Evolutionary conservation across 2,888 invertebrate genomes (phyloP), one percentile per base, ranked within the genome.

Genomic region (Epistrophe eligans): DNA sequence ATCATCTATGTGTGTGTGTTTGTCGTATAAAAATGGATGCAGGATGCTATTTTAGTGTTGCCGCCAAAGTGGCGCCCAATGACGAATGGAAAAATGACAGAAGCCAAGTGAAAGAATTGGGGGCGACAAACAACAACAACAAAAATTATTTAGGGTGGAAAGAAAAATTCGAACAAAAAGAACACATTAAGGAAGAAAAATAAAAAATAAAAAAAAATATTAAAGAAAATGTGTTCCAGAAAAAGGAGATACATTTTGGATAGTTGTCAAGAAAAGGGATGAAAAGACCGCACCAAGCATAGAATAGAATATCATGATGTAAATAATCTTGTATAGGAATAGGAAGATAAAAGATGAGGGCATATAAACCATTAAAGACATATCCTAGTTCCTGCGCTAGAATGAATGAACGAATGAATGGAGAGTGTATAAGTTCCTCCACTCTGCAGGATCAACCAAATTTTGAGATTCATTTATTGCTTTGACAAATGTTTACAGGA

Each of bases 11-110:
- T 52, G 48, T 52, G 3, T 9, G 52, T 19, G 24, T 52, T n/a
- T n/a, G n/a, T n/a, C n/a, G 13, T 24, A 1, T 24, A 15, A 11
- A 40, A 28, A 38, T 71, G 76, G 72, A 72, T 79, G 87, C 83
- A 79, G 87, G 87, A 87, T 87, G 72, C 83, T 67, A 76, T 72
- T 83, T 87, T 64, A 87, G 79, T 72, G 19, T 50, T 67, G 87
- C 76, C 87, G 87, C 74, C 87, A 87, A 83, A 79, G 72, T 83
- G 87, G 87, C 87, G 87, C 87, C 87, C 74, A 79, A 79, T 87
- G 83, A 87, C 82, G 82, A 82, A 87, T 87, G 85, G 85, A 72
- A 83, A 24, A 79, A 83, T 76, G 79, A 83, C 83, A 83, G 79
- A 79, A 82, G 52, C 85, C 73, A 77, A 79, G 64, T 64, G 58